Base-by-base conservation (phyloP, 2,797 vertebrate species). In the Rhinogobio ventralis region DNA sequence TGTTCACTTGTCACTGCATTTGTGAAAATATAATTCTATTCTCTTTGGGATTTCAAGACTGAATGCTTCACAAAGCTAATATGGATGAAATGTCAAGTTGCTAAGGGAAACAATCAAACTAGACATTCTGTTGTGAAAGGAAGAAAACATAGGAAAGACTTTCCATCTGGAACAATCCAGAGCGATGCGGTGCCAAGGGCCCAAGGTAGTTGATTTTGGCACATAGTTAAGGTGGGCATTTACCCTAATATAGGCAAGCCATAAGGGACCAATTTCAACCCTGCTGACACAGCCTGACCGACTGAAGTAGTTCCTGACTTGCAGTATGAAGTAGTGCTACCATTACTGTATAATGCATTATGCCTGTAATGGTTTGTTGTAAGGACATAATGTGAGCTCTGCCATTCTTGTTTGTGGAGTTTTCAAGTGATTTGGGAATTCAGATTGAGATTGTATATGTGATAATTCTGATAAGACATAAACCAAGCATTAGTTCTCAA, bases 251-350 rank as follows among this genome's bases (percentile, higher is more conserved):
- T 67, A 90, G 90, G 89, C 79, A 85, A 87, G 88, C 92, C 93
- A 94, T 93, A 90, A 89, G 92, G 89, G 92, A 92, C 83, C 77
- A 64, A 86, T 93, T 92, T 89, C 82, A 87, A 88, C 87, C 89
- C 87, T 92, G 94, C 95, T 94, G 94, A 95, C 92, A 84, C 91
- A 90, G 93, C 90, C 86, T 87, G 83, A 80, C 86, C 45, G 28
- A 86, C 90, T 86, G 81, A 92, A 94, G 94, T 93, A 94, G 89
- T 91, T 90, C 84, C 86, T 91, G 92, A 92, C 93, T 93, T 93
- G 90, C 90, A 91, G 88, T 92, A 92, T 87, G 85, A 88, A 39
- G 73, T 67, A 81, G 60, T 53, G 72, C 84, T 74, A 83, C 75
- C 33, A 79, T 80, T 87, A 86, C 76, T 84, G 77, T 79, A 79